phyloP scores from a whole-genome alignment of 2,113 vertebrate genomes.

The Illadopsis cleaveri region DNA sequence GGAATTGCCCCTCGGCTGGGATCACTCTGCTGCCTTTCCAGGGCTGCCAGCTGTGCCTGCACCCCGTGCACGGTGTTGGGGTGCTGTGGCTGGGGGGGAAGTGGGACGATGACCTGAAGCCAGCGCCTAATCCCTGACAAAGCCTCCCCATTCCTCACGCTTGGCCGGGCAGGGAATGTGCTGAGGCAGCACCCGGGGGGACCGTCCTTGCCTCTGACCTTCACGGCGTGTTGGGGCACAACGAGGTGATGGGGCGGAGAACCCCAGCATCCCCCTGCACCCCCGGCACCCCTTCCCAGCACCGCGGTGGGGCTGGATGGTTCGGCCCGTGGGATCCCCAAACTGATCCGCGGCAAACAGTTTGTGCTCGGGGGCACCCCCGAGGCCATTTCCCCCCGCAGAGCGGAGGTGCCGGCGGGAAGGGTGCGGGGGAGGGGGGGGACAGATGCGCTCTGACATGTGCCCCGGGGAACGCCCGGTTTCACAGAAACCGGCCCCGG shows the following conservation, averaged over 20 bases:
- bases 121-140: conserved; percentile 31
- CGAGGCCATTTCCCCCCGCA: rapidly evolving
- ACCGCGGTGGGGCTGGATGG: rapidly evolving
- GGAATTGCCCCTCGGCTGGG: neutral
- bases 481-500: conserved; percentile 7
- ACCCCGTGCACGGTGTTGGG: neutral
- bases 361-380: rapidly evolving
- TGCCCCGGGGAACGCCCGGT: conserved; percentile 28
- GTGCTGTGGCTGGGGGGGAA: neutral
- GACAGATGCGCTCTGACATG: neutral
- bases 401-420: neutral
- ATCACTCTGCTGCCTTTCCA: neutral
- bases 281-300: neutral
- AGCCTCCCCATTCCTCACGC: conserved; percentile 43
- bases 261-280: neutral
- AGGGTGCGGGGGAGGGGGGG: neutral
- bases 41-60: neutral
- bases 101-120: neutral
- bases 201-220: conserved; percentile 50
- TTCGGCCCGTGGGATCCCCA: neutral
- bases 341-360: neutral
- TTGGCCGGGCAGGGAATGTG: conserved; percentile 61
- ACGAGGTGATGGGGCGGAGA: neutral
- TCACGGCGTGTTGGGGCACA: neutral
- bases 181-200: conserved; percentile 48